Evolutionary conservation across 1,140 invertebrate species (phyloP).

Genomic region (Phymastichus coffea): DNA sequence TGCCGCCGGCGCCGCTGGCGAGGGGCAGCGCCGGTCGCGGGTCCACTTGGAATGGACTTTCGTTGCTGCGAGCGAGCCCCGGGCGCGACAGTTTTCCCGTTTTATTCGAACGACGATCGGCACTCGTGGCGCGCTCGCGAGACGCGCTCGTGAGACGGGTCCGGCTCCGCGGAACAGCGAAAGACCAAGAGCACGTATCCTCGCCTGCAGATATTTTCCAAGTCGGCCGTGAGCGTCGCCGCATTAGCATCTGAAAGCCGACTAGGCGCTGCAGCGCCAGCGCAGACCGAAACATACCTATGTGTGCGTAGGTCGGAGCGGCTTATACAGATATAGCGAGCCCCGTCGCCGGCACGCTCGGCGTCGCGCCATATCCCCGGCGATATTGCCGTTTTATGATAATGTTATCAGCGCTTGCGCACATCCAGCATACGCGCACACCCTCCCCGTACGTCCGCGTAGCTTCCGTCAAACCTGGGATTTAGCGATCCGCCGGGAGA

Average conservation of each 20-base stretch:
- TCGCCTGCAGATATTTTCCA: neutral
- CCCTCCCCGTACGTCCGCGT: too few relatives aligned
- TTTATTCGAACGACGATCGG: neutral
- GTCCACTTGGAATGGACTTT: constrained; percentile 44
- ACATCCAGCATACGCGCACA: constrained; percentile 11
- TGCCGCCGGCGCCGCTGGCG: neutral
- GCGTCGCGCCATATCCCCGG: constrained; percentile 38
- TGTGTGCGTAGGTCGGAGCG: neutral
- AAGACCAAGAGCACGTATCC: too few relatives aligned
- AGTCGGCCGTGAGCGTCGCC: neutral
- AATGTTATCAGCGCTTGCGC: constrained; percentile 53
- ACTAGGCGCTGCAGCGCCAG: neutral
- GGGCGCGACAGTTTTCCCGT: constrained; percentile 13
- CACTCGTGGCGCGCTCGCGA: too few relatives aligned
- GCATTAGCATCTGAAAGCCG: constrained; percentile 51
- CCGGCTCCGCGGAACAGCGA: too few relatives aligned
- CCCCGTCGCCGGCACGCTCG: neutral
- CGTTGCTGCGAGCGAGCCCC: constrained; percentile 24
- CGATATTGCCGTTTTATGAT: constrained; percentile 58
- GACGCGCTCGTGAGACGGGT: too few relatives aligned
- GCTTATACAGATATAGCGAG: constrained; percentile 3
- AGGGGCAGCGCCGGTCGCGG: constrained; percentile 26
- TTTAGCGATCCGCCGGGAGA: constrained; percentile 58
- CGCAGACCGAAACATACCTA: neutral
- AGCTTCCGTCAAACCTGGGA: constrained; percentile 56